Conservation (phyloP, 2,888 invertebrate species). For the Baronia brevicornis region DNA sequence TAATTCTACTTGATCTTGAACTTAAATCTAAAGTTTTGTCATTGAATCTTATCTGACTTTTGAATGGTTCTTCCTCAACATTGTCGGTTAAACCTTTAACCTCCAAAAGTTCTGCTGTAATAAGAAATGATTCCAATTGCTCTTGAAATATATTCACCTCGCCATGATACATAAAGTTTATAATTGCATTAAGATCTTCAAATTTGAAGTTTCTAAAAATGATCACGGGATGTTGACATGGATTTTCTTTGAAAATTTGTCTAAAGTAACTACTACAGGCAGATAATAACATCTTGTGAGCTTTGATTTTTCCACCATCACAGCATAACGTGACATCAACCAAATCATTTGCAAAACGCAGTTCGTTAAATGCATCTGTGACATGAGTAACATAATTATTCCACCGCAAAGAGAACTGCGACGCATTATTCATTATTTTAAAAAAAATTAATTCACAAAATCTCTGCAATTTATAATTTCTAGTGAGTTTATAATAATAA, state of each 20-base stretch:
- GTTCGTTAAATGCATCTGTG: constrained; percentile 85
- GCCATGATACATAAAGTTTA: constrained; percentile 89
- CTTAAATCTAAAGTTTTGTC: constrained; percentile 60
- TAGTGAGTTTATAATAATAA: no score
- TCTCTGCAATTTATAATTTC: not conserved
- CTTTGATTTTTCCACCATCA: constrained; percentile 88
- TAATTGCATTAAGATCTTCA: constrained; percentile 84
- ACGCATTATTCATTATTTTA: constrained; percentile 74
- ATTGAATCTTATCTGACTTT: constrained; percentile 45
- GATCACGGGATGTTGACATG: constrained; percentile 87
- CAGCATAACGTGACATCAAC: constrained; percentile 91
- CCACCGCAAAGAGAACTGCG: constrained; percentile 91
- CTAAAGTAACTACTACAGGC: constrained; percentile 90
- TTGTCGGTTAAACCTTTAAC: constrained; percentile 85
- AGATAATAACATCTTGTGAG: constrained; percentile 89
- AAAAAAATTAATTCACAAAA: constrained; percentile 9
- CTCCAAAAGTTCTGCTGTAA: constrained; percentile 84
- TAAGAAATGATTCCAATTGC: constrained; percentile 84
- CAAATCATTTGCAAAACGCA: constrained; percentile 81
- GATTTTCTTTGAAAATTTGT: constrained; percentile 83
- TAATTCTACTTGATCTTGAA: constrained; percentile 46
- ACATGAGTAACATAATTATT: constrained; percentile 89
- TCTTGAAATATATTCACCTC: constrained; percentile 89
- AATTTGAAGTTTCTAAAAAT: constrained; percentile 87
- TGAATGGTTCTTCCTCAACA: constrained; percentile 57